phyloP scores from a whole-genome alignment of 2,797 vertebrate genomes.

The Periparus ater region DNA sequence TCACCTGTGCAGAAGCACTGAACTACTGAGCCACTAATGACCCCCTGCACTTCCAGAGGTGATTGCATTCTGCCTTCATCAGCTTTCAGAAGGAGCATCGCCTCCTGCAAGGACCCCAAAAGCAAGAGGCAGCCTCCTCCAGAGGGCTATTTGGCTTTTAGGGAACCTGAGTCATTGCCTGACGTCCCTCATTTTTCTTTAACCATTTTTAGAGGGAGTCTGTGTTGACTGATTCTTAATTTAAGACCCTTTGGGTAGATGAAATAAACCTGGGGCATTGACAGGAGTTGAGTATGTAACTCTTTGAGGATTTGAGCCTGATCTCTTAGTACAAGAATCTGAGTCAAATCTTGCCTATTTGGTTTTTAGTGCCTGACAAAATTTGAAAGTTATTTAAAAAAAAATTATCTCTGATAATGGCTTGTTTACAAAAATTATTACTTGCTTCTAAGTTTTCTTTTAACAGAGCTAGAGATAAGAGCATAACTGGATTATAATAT shows the following conservation, averaged over 20 bases:
- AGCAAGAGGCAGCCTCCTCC: not conserved
- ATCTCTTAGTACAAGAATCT: not conserved
- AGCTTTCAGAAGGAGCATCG: fast-evolving
- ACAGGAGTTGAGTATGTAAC: not conserved
- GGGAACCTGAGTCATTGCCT: not conserved
- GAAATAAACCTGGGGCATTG: not conserved
- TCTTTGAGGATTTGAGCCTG: not conserved
- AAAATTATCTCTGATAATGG: not conserved
- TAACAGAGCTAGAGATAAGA: slow-evolving; percentile 9
- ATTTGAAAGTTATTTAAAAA: not conserved
- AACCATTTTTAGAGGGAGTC: not conserved
- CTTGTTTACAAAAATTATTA: not conserved
- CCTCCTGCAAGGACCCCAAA: not conserved
- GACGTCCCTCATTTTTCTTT: not conserved
- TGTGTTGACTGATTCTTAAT: not conserved
- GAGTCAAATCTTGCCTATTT: not conserved
- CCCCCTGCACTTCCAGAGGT: not conserved
- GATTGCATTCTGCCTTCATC: not conserved
- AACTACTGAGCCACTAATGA: not conserved
- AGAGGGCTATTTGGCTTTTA: not conserved
- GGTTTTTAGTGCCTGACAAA: not conserved
- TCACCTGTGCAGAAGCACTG: not conserved
- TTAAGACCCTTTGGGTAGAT: not conserved
- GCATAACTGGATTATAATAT: not conserved
- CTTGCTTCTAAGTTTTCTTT: slow-evolving; percentile 2